A percentile compares a stretch with the other conserved stretches of the same genome.
Conservation (phyloP, 2,113 vertebrate species). For the Ia io region DNA sequence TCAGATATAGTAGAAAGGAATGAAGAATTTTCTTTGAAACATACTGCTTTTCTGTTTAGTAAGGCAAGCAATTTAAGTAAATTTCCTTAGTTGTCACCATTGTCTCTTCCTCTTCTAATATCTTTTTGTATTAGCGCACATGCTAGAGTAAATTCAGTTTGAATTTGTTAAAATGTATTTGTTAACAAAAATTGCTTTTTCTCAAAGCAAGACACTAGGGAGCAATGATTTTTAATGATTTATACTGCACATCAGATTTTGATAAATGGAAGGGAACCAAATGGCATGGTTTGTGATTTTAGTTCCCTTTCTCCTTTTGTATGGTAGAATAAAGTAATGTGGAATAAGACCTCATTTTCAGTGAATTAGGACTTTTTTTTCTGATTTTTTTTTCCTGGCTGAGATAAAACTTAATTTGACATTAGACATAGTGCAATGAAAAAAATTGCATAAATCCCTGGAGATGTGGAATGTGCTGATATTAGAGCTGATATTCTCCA, state of each 20-base stretch:
- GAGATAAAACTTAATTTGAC: slow-evolving; percentile 64
- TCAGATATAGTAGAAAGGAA: slow-evolving; percentile 29
- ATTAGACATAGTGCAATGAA: slow-evolving; percentile 60
- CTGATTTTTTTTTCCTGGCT: slow-evolving; percentile 27
- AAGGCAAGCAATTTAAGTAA: slow-evolving; percentile 29
- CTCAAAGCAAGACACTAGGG: neutral
- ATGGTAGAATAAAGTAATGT: neutral
- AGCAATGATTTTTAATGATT: slow-evolving; percentile 37
- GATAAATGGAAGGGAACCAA: slow-evolving; percentile 23
- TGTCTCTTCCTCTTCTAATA: slow-evolving; percentile 17
- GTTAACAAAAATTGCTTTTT: slow-evolving; percentile 37
- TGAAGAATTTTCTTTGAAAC: neutral
- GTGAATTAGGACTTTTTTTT: slow-evolving; percentile 4
- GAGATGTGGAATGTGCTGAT: slow-evolving; percentile 78
- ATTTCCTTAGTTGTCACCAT: neutral
- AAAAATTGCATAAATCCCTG: slow-evolving; percentile 67
- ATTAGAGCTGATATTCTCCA: slow-evolving; percentile 70
- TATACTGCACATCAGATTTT: slow-evolving; percentile 20
- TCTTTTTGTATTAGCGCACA: slow-evolving; percentile 18
- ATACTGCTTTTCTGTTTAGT: neutral
- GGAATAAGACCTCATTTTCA: slow-evolving; percentile 49
- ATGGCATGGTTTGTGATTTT: slow-evolving; percentile 17
- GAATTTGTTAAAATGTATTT: slow-evolving; percentile 48
- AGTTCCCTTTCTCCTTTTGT: neutral
- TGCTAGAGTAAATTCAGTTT: slow-evolving; percentile 43